Conservation (phyloP, 2,113 vertebrate genomes). For the Apus apus region DNA sequence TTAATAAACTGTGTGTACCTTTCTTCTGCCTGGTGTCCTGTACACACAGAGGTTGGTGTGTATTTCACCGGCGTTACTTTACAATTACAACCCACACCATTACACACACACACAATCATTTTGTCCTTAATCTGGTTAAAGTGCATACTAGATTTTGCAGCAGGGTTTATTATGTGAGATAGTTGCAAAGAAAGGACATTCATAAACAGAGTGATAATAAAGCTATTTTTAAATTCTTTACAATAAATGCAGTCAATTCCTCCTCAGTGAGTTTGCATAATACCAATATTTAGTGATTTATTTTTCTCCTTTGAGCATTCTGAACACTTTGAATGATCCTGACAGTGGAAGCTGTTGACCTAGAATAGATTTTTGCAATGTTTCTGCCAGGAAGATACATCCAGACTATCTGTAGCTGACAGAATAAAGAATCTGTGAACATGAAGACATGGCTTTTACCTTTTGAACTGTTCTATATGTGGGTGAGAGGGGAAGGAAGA, state of each 20-base stretch:
- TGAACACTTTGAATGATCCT: conserved; percentile 31
- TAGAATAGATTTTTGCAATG: conserved; percentile 56
- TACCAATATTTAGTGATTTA: background rate
- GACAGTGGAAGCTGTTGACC: conserved; percentile 52
- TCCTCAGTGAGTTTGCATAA: background rate
- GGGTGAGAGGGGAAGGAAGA: background rate
- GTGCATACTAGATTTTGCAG: background rate
- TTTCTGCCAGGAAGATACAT: conserved; percentile 29
- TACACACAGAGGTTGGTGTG: background rate
- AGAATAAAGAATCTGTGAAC: background rate
- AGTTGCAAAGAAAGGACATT: background rate
- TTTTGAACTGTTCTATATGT: conserved; percentile 3
- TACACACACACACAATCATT: accelerated
- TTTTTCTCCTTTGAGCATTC: conserved; percentile 23
- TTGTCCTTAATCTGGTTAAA: background rate
- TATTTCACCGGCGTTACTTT: background rate
- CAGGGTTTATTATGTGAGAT: background rate
- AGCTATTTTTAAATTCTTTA: background rate
- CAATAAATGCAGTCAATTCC: background rate
- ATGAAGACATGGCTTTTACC: conserved; percentile 2
- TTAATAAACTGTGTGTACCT: background rate
- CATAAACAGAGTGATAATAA: background rate
- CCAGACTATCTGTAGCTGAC: conserved; percentile 30
- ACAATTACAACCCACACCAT: background rate
- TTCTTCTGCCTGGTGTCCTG: background rate